Conservation (phyloP, 2,888 invertebrate species). For the Sepioteuthis lessoniana region DNA sequence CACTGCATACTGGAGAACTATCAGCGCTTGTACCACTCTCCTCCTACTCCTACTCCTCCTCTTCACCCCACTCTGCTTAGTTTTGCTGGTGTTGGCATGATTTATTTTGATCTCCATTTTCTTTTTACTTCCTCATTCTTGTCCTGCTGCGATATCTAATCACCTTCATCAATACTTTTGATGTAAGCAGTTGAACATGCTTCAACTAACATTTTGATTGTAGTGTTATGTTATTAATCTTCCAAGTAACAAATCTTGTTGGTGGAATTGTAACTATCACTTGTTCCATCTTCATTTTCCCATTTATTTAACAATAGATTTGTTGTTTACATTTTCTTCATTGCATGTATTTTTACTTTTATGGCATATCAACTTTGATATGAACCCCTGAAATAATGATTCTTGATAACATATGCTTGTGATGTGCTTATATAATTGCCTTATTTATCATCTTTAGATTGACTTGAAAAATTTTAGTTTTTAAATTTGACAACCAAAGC, state of each 20-base stretch:
- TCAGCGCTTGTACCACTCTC: slow-evolving; percentile 44
- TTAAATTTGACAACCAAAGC: too few relatives aligned
- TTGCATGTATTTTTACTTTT: slow-evolving; percentile 41
- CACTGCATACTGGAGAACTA: slow-evolving; percentile 49
- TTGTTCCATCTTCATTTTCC: background rate
- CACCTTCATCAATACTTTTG: slow-evolving; percentile 39
- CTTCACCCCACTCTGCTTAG: slow-evolving; percentile 48
- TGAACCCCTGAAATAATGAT: slow-evolving; percentile 44
- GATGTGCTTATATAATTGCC: too few relatives aligned
- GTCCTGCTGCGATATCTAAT: slow-evolving; percentile 45
- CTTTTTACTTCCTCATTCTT: slow-evolving; percentile 39
- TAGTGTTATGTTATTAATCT: slow-evolving; percentile 48
- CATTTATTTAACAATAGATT: slow-evolving; percentile 43
- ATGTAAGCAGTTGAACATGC: slow-evolving; percentile 46
- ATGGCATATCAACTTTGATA: slow-evolving; percentile 34
- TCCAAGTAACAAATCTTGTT: slow-evolving; percentile 42
- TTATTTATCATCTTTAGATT: too few relatives aligned
- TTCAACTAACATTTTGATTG: slow-evolving; percentile 47
- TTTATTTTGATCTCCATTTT: slow-evolving; percentile 38
- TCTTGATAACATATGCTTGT: background rate
- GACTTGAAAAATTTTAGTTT: too few relatives aligned
- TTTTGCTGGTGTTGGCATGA: slow-evolving; percentile 49
- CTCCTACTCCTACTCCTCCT: background rate
- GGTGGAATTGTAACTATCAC: slow-evolving; percentile 35
- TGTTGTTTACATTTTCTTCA: slow-evolving; percentile 41